Conservation (phyloP, 2,113 vertebrate species). For the Crotalus helleri region DNA sequence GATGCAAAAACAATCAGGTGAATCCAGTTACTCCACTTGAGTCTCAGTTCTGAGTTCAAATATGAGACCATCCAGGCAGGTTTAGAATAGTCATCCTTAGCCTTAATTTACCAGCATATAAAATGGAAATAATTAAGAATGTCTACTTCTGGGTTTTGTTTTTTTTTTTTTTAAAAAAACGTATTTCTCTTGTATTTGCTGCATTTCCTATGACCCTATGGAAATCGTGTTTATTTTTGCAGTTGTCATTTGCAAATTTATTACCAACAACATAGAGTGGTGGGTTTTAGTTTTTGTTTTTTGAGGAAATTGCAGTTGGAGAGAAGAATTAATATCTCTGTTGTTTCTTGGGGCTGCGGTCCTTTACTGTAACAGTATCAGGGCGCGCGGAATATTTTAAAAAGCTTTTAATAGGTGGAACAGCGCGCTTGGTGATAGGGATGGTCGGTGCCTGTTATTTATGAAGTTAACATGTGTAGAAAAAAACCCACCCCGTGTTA, state of each 20-base stretch:
- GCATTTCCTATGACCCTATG: neutral
- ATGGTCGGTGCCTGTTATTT: neutral
- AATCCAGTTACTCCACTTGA: neutral
- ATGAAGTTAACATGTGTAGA: neutral
- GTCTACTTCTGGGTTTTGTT: neutral
- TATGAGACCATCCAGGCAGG: no score
- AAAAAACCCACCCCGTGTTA: neutral
- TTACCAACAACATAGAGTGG: neutral
- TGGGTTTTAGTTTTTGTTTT: neutral
- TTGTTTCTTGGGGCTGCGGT: neutral
- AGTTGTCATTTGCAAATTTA: neutral
- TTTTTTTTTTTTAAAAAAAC: neutral
- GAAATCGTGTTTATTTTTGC: neutral
- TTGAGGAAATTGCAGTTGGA: neutral
- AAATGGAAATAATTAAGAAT: neutral
- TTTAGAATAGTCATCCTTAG: neutral
- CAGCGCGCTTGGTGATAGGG: no score
- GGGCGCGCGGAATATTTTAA: neutral
- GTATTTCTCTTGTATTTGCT: neutral
- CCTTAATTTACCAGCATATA: neutral
- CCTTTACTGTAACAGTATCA: no score
- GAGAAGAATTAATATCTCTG: neutral
- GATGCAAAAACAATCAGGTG: neutral
- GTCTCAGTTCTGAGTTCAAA: neutral
- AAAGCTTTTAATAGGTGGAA: neutral